Evolutionary conservation across 2,797 vertebrate species (phyloP).

Genomic region (Percopsis omiscomaycus): DNA sequence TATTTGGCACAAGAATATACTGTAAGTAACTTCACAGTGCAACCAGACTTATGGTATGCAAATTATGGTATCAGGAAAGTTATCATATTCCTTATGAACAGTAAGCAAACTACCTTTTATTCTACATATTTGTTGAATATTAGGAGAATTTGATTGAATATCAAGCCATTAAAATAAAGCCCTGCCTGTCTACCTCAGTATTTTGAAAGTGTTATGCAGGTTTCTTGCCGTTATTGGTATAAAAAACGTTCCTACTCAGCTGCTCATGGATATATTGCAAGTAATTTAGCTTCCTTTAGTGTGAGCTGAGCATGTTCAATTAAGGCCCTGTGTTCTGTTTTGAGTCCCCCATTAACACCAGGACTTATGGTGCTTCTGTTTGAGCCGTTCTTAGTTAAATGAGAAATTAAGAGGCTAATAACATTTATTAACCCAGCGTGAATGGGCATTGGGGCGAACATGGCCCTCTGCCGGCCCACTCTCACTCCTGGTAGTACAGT

Average conservation of each 20-base stretch:
- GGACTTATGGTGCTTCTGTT: constrained; percentile 51
- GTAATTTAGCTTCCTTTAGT: constrained; percentile 32
- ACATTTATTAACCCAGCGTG: constrained; percentile 76
- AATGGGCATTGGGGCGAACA: constrained; percentile 44
- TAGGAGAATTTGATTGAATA: too few relatives aligned
- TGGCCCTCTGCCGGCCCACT: constrained; percentile 39
- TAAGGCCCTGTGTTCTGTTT: constrained; percentile 48
- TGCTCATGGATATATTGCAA: background rate
- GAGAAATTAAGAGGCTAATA: constrained; percentile 76
- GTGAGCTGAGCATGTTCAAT: constrained; percentile 52
- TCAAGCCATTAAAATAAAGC: background rate
- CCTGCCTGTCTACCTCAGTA: background rate
- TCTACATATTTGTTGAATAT: too few relatives aligned
- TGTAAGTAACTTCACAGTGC: too few relatives aligned
- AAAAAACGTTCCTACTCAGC: background rate
- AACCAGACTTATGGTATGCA: too few relatives aligned
- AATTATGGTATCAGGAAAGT: too few relatives aligned
- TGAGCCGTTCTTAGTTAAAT: constrained; percentile 65
- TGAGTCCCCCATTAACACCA: constrained; percentile 66
- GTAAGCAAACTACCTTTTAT: background rate
- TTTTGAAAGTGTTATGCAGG: background rate
- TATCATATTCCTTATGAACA: background rate
- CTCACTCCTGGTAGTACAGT: constrained; percentile 46
- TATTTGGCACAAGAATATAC: too few relatives aligned
- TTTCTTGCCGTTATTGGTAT: constrained; percentile 11